These are phyloP conservation scores for Leptosomus discolor DNA, from an alignment of 2,113 vertebrate species.

Conservation along the genomic window DNA sequence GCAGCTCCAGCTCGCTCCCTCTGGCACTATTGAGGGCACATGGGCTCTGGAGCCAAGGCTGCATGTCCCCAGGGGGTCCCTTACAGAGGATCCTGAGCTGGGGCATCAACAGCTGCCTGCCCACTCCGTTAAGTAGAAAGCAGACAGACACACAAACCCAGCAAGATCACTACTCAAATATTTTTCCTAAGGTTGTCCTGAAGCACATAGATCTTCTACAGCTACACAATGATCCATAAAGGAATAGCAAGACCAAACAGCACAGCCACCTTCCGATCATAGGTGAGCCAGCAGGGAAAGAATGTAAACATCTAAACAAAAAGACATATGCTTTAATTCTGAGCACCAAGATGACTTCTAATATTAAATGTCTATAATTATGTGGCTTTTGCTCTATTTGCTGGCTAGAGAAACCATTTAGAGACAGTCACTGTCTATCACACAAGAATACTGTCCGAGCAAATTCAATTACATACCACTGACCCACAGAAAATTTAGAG, in stretches of 20 bases:
- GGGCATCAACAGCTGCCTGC: background rate
- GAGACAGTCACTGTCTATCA: background rate
- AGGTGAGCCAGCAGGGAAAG: background rate
- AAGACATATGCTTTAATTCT: background rate
- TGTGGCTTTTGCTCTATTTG: background rate
- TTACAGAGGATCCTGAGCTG: background rate
- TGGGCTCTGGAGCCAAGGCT: background rate
- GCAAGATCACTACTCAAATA: background rate
- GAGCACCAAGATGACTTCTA: background rate
- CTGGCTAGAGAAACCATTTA: background rate
- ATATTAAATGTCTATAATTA: background rate
- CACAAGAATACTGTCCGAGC: background rate
- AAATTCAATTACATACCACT: background rate
- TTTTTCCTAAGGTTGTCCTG: background rate
- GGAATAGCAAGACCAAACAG: background rate
- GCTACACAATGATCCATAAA: background rate
- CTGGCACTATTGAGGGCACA: accelerated
- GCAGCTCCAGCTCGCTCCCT: background rate
- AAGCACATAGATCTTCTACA: background rate
- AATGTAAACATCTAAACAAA: background rate
- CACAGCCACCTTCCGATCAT: background rate
- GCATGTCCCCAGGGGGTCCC: background rate
- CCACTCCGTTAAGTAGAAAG: background rate
- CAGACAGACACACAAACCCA: background rate
- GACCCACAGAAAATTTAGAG: background rate